Evolutionary conservation across 1,140 invertebrate species (phyloP).

Genomic region (Calycopis cecrops): DNA sequence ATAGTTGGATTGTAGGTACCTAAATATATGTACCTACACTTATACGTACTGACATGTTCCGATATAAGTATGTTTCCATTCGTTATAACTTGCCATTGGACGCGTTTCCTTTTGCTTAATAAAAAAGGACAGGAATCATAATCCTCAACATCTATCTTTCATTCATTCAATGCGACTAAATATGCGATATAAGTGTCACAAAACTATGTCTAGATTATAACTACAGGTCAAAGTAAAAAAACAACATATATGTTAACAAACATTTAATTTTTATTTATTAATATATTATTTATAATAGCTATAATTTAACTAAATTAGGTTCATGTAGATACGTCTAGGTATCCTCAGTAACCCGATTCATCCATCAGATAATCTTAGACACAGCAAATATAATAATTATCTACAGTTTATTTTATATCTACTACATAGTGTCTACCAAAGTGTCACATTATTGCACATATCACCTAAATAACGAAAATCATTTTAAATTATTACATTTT

Average conservation of each 20-base stretch:
- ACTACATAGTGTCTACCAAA: constrained; percentile 41
- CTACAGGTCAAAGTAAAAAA: constrained; percentile 15
- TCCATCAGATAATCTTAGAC: constrained; percentile 3
- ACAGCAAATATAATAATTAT: constrained; percentile 24
- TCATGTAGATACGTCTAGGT: constrained; percentile 49
- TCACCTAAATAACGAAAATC: constrained; percentile 43
- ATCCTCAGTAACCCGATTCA: constrained; percentile 16
- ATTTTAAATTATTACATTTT: constrained; percentile 31
- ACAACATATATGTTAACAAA: constrained; percentile 59
- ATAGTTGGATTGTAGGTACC: too few species aligned
- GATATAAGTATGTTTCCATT: too few species aligned
- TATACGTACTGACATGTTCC: too few species aligned
- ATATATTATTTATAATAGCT: constrained; percentile 73
- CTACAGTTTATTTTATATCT: constrained; percentile 55
- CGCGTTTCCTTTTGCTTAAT: too few species aligned
- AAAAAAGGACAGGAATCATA: too few species aligned
- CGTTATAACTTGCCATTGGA: too few species aligned
- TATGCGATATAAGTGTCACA: too few species aligned
- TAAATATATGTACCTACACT: too few species aligned
- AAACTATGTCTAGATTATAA: not conserved
- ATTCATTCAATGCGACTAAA: too few species aligned
- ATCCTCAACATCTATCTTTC: too few species aligned
- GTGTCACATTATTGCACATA: constrained; percentile 66
- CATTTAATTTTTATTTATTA: constrained; percentile 72
- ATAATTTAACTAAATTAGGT: constrained; percentile 62